Conservation (phyloP, 2,797 vertebrate genomes). For the Vipera ursinii region DNA sequence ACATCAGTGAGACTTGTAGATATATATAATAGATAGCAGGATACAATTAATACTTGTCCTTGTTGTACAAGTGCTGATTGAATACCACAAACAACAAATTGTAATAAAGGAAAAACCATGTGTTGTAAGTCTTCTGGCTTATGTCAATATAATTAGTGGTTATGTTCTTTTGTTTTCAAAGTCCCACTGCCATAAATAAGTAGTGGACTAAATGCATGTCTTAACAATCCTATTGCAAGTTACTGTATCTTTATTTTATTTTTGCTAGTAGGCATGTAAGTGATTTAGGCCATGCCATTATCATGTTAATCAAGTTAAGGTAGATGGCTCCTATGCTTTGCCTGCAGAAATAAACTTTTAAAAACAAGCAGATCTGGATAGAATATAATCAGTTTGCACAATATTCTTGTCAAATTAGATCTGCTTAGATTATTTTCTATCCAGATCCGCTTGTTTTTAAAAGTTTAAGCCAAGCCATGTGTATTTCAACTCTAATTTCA, state of each 20-base stretch:
- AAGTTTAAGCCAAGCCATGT: not conserved
- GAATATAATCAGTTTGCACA: too few species aligned
- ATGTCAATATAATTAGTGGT: slow-evolving; percentile 5
- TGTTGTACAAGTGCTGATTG: not conserved
- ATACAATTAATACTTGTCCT: not conserved
- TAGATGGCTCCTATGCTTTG: slow-evolving; percentile 6
- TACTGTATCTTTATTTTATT: not conserved
- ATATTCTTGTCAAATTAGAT: too few species aligned
- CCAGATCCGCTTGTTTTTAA: too few species aligned
- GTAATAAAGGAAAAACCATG: not conserved
- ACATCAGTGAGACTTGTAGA: not conserved
- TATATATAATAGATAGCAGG: not conserved
- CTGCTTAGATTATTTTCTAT: too few species aligned
- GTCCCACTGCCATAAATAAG: slow-evolving; percentile 17
- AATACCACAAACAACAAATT: not conserved
- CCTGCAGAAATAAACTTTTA: slow-evolving; percentile 10
- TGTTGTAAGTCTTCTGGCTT: slow-evolving; percentile 10
- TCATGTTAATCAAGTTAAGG: slow-evolving; percentile 19
- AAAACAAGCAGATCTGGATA: slow-evolving; percentile 9
- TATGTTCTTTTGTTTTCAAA: slow-evolving; percentile 18
- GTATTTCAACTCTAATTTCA: not conserved
- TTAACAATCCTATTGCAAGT: slow-evolving; percentile 16
- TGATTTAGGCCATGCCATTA: slow-evolving; percentile 27
- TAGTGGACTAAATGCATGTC: slow-evolving; percentile 3
- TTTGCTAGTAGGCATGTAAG: slow-evolving; percentile 15